These are phyloP conservation scores for Phyllostomus discolor DNA, from an alignment of 2,113 vertebrate species.

Conservation along the genomic window DNA sequence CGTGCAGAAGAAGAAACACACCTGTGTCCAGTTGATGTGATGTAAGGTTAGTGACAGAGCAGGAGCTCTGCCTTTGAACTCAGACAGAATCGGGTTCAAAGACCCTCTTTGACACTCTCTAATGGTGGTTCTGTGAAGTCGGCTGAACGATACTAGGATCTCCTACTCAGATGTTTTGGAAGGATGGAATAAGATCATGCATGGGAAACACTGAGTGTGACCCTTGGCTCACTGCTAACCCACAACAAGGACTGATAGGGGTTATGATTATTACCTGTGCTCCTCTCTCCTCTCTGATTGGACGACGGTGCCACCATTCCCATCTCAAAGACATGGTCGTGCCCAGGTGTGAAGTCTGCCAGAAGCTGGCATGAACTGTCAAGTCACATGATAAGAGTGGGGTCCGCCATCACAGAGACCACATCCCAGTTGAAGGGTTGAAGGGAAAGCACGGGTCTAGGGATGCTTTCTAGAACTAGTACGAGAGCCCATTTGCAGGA, in stretches of 20 bases:
- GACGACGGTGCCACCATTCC: background rate
- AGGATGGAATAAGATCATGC: background rate
- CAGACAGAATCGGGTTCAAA: background rate
- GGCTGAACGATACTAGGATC: background rate
- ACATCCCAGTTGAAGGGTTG: background rate
- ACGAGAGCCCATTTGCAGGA: background rate
- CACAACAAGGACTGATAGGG: fast-evolving
- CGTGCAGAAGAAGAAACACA: background rate
- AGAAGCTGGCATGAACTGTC: background rate
- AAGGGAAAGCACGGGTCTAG: background rate
- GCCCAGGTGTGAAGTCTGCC: background rate
- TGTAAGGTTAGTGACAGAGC: background rate
- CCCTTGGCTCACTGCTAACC: too few relatives aligned
- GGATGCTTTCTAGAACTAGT: background rate
- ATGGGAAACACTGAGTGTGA: background rate
- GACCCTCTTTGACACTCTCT: background rate
- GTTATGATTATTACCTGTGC: background rate
- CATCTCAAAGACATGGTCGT: background rate
- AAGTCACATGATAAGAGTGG: background rate
- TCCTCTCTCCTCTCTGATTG: background rate
- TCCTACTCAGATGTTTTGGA: background rate
- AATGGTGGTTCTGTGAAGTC: background rate
- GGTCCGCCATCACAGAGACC: background rate
- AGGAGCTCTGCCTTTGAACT: background rate
- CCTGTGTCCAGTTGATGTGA: background rate